Percentiles rank a stretch among this genome's conserved stretches.
These are phyloP conservation scores for Danio rerio DNA, from an alignment of 2,113 vertebrate species.

Conservation along the genomic window GRCz12tu NC_133181.1:43461501-43462000, in stretches of 20 bases:
- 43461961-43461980: constrained; percentile 70
- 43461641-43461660: background rate
- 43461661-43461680: background rate
- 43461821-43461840: background rate
- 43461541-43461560: constrained; percentile 54
- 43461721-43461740: constrained; percentile 1
- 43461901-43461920: constrained; percentile 11
- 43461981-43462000: constrained; percentile 58
- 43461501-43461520: background rate
- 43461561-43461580: constrained; percentile 40
- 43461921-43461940: constrained; percentile 62
- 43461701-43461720: background rate
- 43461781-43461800: constrained; percentile 5
- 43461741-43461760: constrained; percentile 17
- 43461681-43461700: background rate
- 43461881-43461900: constrained; percentile 48
- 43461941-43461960: constrained; percentile 69
- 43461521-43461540: background rate
- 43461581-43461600: constrained; percentile 79
- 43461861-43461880: background rate
- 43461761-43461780: background rate
- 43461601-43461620: constrained; percentile 55
- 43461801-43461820: background rate
- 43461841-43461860: background rate
- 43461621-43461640: background rate